phyloP scores from a whole-genome alignment of 1,140 invertebrate species.

The Bombus difficillimus region DNA sequence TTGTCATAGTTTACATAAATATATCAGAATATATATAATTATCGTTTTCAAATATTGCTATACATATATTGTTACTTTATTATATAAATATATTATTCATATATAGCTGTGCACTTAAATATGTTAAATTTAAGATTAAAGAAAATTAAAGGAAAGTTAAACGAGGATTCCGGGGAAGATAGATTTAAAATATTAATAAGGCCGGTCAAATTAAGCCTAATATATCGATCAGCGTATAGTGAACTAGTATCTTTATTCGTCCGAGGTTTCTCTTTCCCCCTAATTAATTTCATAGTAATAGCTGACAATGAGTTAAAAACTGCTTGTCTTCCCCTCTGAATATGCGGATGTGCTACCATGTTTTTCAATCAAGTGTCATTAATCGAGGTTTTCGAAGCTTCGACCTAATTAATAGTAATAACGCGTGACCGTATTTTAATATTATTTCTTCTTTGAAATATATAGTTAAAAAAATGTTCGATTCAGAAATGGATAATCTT shows the following conservation, averaged over 20 bases:
- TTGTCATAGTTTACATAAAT: too few relatives aligned
- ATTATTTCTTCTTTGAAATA: too few relatives aligned
- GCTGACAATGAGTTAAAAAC: constrained; percentile 38
- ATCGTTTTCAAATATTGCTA: too few relatives aligned
- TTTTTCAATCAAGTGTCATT: constrained; percentile 51
- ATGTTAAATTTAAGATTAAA: background rate
- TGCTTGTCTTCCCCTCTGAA: constrained; percentile 44
- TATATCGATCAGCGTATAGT: too few relatives aligned
- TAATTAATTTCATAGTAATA: constrained; percentile 39
- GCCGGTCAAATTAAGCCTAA: background rate
- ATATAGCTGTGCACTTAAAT: background rate
- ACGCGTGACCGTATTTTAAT: background rate
- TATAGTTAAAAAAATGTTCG: too few relatives aligned
- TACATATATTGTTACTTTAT: too few relatives aligned
- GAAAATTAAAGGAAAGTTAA: background rate
- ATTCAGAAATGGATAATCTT: too few relatives aligned
- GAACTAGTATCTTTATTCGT: background rate
- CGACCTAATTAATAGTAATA: constrained; percentile 35
- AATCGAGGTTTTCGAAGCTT: constrained; percentile 46
- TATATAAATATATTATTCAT: background rate
- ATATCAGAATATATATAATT: too few relatives aligned
- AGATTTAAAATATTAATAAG: background rate
- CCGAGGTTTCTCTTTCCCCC: constrained; percentile 22
- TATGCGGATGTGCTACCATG: constrained; percentile 51
- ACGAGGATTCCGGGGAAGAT: background rate